Evolutionary conservation across 2,888 invertebrate genomes (phyloP), one percentile per base, ranked within the genome.

Genomic region (Tetropium fuscum): DNA sequence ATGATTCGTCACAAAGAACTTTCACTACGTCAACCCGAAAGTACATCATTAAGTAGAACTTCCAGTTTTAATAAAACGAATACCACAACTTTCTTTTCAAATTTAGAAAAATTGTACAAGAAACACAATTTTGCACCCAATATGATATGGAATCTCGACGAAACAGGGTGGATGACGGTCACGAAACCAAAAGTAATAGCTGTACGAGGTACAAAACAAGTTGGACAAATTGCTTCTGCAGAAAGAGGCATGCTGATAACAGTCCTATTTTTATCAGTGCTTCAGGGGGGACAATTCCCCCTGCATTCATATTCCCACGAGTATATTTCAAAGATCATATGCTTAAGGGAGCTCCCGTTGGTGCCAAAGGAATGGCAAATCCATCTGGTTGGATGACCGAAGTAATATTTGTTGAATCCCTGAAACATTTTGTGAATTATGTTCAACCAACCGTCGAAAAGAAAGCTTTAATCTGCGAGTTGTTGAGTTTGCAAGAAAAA

Each of bases 121-220:
- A 41, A 41, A 47, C 32, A 47, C 45, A 47, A 47, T 27, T 47
- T 47, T 47, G 8, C 32, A 30, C 45, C 45, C 3, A 30, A 47
- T 8, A 47, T 47, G 45, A 44, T 53, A 18, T 53, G 27, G 3
- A 53, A 53, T 15, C 15, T 34, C 5, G 48, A 67, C 32, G 51
- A 67, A 53, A 60, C 54, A 16, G 62, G 63, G 8, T 60, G 60
- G 30, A 57, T 41, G 36, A 58, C 60, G 1, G 60, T 63, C 1
- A 65, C 62, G 10, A 62, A 64, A 3, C 56, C 65, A 8, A 63
- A 57, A 18, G 63, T 65, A 18, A 51, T 63, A 60, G 58, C 58
- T 13, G 51, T 25, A 41, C 15, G 51, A 48, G 60, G 60, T 25
- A 22, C 43, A 11, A 63, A 60, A 43, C 58, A 63, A 40, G 41